phyloP scores from a whole-genome alignment of 2,888 invertebrate genomes.

The Nasonovia ribisnigri region DNA sequence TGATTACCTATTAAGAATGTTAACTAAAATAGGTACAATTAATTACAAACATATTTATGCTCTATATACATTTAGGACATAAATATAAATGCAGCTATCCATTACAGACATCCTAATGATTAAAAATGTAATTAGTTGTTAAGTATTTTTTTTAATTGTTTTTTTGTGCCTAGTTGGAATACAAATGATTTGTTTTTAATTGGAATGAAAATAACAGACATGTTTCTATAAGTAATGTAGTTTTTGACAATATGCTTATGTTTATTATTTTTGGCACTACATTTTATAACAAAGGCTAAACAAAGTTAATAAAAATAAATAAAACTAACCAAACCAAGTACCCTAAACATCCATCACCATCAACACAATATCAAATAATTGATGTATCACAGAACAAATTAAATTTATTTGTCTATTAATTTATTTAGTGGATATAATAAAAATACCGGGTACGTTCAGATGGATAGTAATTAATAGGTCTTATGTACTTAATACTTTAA shows the following conservation, averaged over 20 bases:
- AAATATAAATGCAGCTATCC: conserved; percentile 7
- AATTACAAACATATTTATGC: conserved; percentile 37
- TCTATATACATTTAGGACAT: conserved; percentile 31
- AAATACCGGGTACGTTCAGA: neutral
- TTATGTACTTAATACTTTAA: neutral
- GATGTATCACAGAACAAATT: neutral
- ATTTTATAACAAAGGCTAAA: neutral
- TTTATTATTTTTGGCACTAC: conserved; percentile 43
- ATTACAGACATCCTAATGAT: conserved; percentile 1
- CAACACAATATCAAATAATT: neutral
- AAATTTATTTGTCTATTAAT: neutral
- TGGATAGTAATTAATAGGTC: neutral
- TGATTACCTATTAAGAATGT: neutral
- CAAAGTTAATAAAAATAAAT: neutral
- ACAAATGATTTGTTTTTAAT: neutral
- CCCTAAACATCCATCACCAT: neutral
- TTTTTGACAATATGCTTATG: neutral
- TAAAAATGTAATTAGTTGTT: conserved; percentile 18
- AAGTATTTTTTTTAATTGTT: neutral
- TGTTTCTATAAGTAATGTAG: neutral
- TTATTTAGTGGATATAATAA: neutral
- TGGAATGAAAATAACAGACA: neutral
- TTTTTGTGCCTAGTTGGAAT: neutral
- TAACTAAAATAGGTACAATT: conserved; percentile 11
- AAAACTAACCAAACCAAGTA: neutral